Evolutionary conservation across 2,113 vertebrate species (phyloP).

Genomic region (Aramus guarauna): DNA sequence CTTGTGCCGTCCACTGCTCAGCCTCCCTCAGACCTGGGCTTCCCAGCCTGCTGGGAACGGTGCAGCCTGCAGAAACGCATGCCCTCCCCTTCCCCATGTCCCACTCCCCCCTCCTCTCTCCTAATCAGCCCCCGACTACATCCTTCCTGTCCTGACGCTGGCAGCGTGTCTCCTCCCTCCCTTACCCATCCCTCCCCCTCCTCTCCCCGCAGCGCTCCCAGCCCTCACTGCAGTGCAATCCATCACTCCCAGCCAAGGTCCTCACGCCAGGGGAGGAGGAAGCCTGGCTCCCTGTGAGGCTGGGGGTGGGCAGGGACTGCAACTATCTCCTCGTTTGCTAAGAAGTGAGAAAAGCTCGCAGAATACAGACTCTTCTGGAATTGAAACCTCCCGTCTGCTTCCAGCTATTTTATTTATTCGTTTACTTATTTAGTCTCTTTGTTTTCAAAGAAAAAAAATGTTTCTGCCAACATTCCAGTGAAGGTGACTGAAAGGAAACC

Average conservation of each 20-base stretch:
- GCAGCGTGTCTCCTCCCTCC: constrained; percentile 28
- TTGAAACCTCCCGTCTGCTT: background rate
- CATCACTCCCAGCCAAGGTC: constrained; percentile 58
- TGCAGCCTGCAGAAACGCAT: background rate
- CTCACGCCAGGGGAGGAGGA: background rate
- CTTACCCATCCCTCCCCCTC: constrained; percentile 12
- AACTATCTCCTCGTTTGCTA: background rate
- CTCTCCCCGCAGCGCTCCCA: constrained; percentile 48
- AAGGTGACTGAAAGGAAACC: constrained; percentile 53
- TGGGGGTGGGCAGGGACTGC: background rate
- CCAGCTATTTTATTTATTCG: constrained; percentile 36
- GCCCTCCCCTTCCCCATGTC: background rate
- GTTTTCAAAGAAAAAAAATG: constrained; percentile 29
- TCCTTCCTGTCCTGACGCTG: constrained; percentile 50
- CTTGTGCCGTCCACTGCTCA: background rate
- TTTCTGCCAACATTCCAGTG: constrained; percentile 54
- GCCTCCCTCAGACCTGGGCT: background rate
- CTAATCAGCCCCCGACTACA: background rate
- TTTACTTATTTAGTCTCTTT: constrained; percentile 50
- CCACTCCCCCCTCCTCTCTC: background rate
- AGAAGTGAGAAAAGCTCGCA: background rate
- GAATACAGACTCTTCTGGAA: constrained; percentile 7
- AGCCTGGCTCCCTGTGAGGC: background rate
- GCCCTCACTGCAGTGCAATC: constrained; percentile 68
- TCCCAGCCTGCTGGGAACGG: background rate